A percentile compares a stretch with the other conserved stretches of the same genome.
phyloP scores from a whole-genome alignment of 1,140 invertebrate genomes.

The Panonychus citri region DNA sequence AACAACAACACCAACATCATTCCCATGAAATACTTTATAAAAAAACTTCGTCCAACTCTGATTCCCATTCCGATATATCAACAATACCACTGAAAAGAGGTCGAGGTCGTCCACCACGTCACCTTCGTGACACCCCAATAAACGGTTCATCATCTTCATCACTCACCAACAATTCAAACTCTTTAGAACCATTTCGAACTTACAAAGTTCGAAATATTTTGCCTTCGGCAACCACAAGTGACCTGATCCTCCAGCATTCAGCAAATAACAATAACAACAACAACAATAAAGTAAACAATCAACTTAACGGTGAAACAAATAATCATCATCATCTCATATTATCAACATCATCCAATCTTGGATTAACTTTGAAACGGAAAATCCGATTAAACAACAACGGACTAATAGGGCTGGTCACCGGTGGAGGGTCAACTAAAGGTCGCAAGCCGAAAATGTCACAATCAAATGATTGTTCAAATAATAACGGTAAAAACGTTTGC shows the following conservation, averaged over 20 bases:
- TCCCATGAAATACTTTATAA: neutral
- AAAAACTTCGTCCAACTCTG: neutral
- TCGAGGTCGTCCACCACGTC: conserved; percentile 8
- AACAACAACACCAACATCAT: neutral
- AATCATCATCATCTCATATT: neutral
- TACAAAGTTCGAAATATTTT: neutral
- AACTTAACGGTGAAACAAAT: neutral
- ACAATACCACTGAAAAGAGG: conserved; percentile 1
- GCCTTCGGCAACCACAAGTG: neutral
- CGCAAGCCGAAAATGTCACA: neutral
- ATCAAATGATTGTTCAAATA: neutral
- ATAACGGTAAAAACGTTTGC: conserved; percentile 7
- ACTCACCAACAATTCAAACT: too few relatives aligned
- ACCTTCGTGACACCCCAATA: neutral
- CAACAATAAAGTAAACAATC: too few relatives aligned
- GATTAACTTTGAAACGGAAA: neutral
- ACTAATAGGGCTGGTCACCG: neutral
- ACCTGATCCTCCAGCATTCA: neutral
- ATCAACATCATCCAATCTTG: neutral
- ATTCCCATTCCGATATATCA: neutral
- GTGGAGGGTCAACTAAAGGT: neutral
- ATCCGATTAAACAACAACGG: neutral
- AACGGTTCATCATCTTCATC: neutral
- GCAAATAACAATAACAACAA: too few relatives aligned
- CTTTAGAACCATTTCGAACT: neutral